A percentile compares a stretch with the other conserved stretches of the same genome.
phyloP scores from a whole-genome alignment of 1,140 invertebrate species.

The Drosophila fuyamai region DNA sequence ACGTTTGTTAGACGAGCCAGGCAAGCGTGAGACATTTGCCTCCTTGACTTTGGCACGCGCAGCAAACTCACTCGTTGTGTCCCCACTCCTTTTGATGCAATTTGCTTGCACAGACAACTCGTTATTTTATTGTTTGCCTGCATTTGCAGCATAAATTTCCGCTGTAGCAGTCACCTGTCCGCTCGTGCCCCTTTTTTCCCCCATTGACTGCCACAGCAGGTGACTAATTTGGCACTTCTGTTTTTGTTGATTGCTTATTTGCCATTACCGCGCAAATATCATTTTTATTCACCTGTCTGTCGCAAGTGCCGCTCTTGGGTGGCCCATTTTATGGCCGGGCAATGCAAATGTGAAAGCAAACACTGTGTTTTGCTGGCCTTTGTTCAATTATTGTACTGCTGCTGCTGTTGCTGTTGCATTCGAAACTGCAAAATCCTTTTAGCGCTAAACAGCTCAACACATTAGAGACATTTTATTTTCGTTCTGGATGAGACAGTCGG shows the following conservation, averaged over 20 bases:
- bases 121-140: slow-evolving; percentile 81
- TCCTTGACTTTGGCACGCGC: slow-evolving; percentile 75
- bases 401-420: slow-evolving; percentile 25
- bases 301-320: slow-evolving; percentile 1
- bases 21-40: slow-evolving; percentile 76
- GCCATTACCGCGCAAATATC: slow-evolving; percentile 35
- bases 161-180: slow-evolving; percentile 2
- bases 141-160: slow-evolving; percentile 55
- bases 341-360: slow-evolving; percentile 51
- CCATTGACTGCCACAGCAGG: slow-evolving; percentile 8
- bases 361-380: slow-evolving; percentile 39
- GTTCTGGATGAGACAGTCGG: slow-evolving; percentile 27
- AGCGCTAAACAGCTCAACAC: slow-evolving; percentile 71
- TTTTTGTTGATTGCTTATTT: slow-evolving; percentile 57
- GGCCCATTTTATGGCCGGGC: slow-evolving; percentile 7
- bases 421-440: slow-evolving; percentile 75
- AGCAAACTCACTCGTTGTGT: slow-evolving; percentile 31
- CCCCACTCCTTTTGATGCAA: slow-evolving; percentile 57
- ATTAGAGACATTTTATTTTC: slow-evolving; percentile 59
- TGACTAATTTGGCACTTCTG: slow-evolving; percentile 36
- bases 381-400: slow-evolving; percentile 46
- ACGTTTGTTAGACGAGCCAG: slow-evolving; percentile 72
- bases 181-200: no score
- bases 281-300: slow-evolving; percentile 36
- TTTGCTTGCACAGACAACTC: slow-evolving; percentile 76